Evolutionary conservation across 2,797 vertebrate genomes (phyloP), one percentile per base, ranked within the genome.

Genomic region (Kryptolebias ocellatus): DNA sequence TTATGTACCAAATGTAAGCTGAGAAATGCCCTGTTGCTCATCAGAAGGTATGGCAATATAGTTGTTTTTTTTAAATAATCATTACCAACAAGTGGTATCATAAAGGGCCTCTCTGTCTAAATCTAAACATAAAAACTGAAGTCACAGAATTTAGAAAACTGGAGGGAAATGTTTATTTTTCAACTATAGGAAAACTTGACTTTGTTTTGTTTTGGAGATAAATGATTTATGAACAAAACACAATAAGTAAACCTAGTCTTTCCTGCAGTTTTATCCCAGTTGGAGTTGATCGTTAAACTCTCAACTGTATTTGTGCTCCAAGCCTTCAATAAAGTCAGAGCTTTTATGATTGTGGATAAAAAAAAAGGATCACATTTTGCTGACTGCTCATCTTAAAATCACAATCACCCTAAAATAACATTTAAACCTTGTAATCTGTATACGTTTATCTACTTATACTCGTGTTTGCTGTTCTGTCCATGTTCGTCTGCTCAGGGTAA

Each of bases 221-320:
- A 79, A 80, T 76, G n/a, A 42, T 81, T 82, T 86, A 84, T 84
- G 39, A 60, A 64, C 34, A 56, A 29, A 24, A 56, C 17, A 71
- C 45, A 70, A 76, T 74, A 61, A 72, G 66, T 5, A 60, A 46
- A 45, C 27, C 2, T 24, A 61, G 64, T 70, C 56, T 62, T 54
- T 58, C 47, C 57, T 79, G 64, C 69, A 74, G 58, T 83, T 72
- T 59, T 69, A 53, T 72, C 72, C 78, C 67, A 70, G 3, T 78
- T 68, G 79, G 78, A 84, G 60, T 61, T 72, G 63, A 75, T 55
- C 64, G 29, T 58, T n/a, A 47, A 69, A 66, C 31, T 47, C 37
- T 53, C 8, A 54, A 58, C 54, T 66, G 44, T 24, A n/a, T 29
- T 62, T 59, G 9, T 57, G 50, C 69, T 59, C 72, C 61, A 57